Percentiles rank a stretch among this genome's conserved stretches.
phyloP scores from a whole-genome alignment of 2,113 vertebrate species.

The Pseudorasbora parva region DNA sequence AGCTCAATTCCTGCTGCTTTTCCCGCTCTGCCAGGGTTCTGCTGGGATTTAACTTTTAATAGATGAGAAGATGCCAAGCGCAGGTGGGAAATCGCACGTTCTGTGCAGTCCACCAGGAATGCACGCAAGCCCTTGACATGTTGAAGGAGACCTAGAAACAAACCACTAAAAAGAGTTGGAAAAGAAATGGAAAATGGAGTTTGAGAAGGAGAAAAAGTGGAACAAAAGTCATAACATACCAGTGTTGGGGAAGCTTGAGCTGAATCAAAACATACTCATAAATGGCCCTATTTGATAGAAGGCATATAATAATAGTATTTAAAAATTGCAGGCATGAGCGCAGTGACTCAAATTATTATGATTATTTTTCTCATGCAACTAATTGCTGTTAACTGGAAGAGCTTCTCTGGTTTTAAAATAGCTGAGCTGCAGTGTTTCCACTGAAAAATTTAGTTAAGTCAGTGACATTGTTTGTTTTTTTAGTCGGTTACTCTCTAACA shows the following conservation, averaged over 20 bases:
- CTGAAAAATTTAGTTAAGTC: not conserved
- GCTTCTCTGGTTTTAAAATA: not conserved
- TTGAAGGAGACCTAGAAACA: conserved; percentile 35
- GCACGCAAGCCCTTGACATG: conserved; percentile 46
- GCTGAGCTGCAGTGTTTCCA: not conserved
- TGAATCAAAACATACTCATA: not conserved
- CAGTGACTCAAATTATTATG: too few relatives aligned
- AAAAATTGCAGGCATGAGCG: too few relatives aligned
- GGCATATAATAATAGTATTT: too few relatives aligned
- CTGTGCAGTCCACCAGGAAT: conserved; percentile 58
- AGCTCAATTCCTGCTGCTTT: conserved; percentile 44
- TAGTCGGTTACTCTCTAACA: not conserved
- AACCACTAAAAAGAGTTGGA: not conserved
- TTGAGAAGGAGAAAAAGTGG: not conserved
- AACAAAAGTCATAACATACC: not conserved
- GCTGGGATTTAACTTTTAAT: conserved; percentile 61
- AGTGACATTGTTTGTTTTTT: not conserved
- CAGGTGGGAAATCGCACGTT: conserved; percentile 56
- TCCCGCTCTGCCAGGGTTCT: conserved; percentile 42
- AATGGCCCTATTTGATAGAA: not conserved
- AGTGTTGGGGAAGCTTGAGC: not conserved
- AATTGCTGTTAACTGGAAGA: not conserved
- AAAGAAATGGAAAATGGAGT: conserved; percentile 7
- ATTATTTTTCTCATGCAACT: not conserved
- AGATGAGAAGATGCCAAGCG: conserved; percentile 55